Percentiles rank a stretch among this genome's conserved stretches.
These are phyloP conservation scores for Penelope pileata DNA, from an alignment of 2,113 vertebrate species.

Conservation along the genomic window DNA sequence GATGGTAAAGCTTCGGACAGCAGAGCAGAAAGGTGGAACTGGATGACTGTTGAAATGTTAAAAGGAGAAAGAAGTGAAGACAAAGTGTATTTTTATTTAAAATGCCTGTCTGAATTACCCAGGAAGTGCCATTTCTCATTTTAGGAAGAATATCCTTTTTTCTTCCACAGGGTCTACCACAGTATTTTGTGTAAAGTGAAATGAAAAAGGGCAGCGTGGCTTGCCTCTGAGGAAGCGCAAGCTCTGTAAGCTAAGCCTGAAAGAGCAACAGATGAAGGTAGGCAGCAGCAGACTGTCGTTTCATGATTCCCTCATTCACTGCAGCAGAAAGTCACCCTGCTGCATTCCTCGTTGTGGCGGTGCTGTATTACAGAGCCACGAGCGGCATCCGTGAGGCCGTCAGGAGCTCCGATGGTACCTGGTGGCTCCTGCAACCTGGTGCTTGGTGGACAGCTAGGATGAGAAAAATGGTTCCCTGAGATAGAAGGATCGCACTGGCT, in stretches of 20 bases:
- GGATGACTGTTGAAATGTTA: background rate
- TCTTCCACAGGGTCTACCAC: background rate
- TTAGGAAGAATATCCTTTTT: background rate
- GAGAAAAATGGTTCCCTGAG: background rate
- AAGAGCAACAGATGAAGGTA: background rate
- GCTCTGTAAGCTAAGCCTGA: background rate
- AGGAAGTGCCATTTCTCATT: background rate
- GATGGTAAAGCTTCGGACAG: background rate
- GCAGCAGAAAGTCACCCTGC: slow-evolving; percentile 56
- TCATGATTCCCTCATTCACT: slow-evolving; percentile 35
- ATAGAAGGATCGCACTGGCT: background rate
- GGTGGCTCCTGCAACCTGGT: background rate
- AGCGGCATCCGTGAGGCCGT: slow-evolving; percentile 21
- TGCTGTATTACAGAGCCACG: background rate
- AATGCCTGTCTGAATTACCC: background rate
- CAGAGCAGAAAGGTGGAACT: background rate
- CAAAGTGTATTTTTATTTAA: background rate
- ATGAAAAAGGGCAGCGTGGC: background rate
- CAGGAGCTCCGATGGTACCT: slow-evolving; percentile 17
- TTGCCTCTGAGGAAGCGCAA: background rate
- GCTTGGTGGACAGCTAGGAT: background rate
- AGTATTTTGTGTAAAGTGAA: background rate
- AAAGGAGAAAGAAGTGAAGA: background rate
- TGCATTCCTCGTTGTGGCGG: slow-evolving; percentile 56
- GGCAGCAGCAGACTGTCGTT: background rate